These are phyloP conservation scores for Diabrotica undecimpunctata DNA, from an alignment of 1,140 invertebrate genomes.

Conservation along the genomic window DNA sequence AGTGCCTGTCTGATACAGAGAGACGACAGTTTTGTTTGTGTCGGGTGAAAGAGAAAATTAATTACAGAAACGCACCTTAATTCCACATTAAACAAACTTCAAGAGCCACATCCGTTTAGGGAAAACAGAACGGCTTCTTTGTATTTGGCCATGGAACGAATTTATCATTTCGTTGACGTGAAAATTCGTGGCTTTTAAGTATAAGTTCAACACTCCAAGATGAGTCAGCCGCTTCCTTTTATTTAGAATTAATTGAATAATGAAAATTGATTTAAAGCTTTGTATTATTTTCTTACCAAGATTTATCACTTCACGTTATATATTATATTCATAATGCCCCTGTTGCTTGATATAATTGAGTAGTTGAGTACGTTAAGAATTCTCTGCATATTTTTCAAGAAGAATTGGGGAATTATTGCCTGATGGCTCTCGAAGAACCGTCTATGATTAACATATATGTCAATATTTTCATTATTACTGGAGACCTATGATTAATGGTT, in stretches of 20 bases:
- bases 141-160: slow-evolving; percentile 7
- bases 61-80: slow-evolving; percentile 20
- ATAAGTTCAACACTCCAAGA: neutral
- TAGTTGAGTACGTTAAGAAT: too few relatives aligned
- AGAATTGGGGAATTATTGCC: too few relatives aligned
- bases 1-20: slow-evolving; percentile 20
- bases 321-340: too few relatives aligned
- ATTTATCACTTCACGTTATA: neutral
- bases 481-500: too few relatives aligned
- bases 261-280: neutral
- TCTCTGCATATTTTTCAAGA: too few relatives aligned
- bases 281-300: neutral
- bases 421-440: too few relatives aligned
- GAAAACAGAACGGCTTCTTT: slow-evolving; percentile 15
- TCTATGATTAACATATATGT: too few relatives aligned
- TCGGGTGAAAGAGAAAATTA: slow-evolving; percentile 21
- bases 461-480: too few relatives aligned
- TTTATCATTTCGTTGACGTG: slow-evolving; percentile 2
- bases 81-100: slow-evolving; percentile 20
- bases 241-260: slow-evolving; percentile 1
- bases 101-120: slow-evolving; percentile 19
- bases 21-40: slow-evolving; percentile 20
- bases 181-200: neutral
- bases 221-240: too few relatives aligned
- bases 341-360: too few relatives aligned